Conservation (phyloP, 2,113 vertebrate species). For the Camelus dromedarius region DNA sequence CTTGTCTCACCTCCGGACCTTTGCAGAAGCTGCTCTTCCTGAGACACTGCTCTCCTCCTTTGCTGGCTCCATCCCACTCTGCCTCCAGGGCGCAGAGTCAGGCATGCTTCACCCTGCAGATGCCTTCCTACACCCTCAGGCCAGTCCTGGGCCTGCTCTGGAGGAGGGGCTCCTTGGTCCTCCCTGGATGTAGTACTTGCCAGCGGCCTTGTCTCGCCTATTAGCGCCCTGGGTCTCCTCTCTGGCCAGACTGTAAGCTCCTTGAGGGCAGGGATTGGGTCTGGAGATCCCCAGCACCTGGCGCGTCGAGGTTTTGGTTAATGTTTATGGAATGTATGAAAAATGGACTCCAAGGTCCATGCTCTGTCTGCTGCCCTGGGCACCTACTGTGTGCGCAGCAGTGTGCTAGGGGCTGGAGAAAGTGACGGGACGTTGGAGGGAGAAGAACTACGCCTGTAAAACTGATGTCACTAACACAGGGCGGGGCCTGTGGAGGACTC, state of each 20-base stretch:
- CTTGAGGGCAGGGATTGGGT: background rate
- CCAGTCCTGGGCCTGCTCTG: background rate
- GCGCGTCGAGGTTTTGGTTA: background rate
- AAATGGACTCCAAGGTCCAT: background rate
- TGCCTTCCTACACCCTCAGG: background rate
- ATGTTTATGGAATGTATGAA: background rate
- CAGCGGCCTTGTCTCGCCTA: background rate
- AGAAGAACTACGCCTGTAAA: background rate
- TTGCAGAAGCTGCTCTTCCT: background rate
- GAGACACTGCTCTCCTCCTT: background rate
- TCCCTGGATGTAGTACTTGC: background rate
- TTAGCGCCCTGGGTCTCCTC: background rate
- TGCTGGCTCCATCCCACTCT: background rate
- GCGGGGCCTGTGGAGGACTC: no score
- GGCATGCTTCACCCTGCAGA: background rate
- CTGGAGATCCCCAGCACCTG: background rate
- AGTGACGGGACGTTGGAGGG: background rate
- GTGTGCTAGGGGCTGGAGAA: background rate
- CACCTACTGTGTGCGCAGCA: background rate
- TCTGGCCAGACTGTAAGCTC: background rate
- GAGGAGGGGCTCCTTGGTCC: background rate
- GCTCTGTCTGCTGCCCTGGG: no score
- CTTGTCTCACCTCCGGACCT: fast-evolving
- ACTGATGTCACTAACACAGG: background rate
- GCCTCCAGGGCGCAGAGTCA: background rate